Evolutionary conservation across 2,113 vertebrate species (phyloP).

Genomic region (Myrmecobius fasciatus): DNA sequence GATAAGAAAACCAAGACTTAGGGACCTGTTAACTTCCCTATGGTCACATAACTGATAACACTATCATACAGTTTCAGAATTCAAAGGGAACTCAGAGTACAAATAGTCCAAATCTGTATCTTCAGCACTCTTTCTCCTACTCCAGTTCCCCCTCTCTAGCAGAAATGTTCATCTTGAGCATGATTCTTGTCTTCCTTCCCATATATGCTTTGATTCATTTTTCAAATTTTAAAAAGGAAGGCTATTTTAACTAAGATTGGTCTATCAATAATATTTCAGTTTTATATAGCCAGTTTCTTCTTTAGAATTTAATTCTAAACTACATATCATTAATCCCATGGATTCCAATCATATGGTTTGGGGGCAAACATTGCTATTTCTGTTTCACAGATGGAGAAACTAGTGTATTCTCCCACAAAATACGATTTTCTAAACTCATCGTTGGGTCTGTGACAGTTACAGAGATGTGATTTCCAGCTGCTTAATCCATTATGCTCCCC

Average conservation of each 20-base stretch:
- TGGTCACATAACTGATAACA: not conserved
- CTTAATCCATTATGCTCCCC: conserved; percentile 11
- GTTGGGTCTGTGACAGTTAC: not conserved
- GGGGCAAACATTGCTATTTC: not conserved
- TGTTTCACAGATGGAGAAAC: not conserved
- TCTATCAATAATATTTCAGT: not conserved
- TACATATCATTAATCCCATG: not conserved
- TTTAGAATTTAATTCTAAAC: not conserved
- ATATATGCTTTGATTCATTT: not conserved
- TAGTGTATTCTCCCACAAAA: not conserved
- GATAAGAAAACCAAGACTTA: not conserved
- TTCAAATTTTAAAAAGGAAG: conserved; percentile 35
- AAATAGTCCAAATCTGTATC: not conserved
- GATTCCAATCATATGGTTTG: not conserved
- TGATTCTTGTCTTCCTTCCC: not conserved
- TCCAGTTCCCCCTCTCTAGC: not conserved
- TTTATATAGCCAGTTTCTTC: conserved; percentile 22
- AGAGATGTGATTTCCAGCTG: conserved; percentile 4
- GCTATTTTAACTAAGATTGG: conserved; percentile 7
- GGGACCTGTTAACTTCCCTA: not conserved
- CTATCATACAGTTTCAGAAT: not conserved
- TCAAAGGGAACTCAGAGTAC: not conserved
- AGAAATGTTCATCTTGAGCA: not conserved
- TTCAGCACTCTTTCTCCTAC: not conserved
- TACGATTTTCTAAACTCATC: not conserved